Evolutionary conservation across 2,888 invertebrate genomes (phyloP), one percentile per base, ranked within the genome.

Genomic region (Corythucha ciliata): DNA sequence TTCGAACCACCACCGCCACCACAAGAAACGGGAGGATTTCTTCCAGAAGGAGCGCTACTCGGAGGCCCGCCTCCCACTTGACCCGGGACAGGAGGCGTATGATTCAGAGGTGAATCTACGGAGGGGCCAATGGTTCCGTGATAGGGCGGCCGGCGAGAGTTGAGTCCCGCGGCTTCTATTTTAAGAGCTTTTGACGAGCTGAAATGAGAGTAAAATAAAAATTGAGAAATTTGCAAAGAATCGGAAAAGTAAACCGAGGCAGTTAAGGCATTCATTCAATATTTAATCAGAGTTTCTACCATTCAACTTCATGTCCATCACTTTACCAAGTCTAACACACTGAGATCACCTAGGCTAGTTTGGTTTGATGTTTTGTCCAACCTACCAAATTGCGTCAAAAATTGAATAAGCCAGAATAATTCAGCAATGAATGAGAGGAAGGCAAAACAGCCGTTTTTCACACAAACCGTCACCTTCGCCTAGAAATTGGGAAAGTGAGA

Each of bases 121-220:
- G 53, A 41, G 16, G 42, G 51, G 12, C 48, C 52, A 24, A 42
- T 42, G 2, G 50, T 39, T 25, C 44, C 44, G 20, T 50, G 50
- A 32, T 52, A 46, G 22, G 52, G 41, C 12, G 32, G 45, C 18
- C 49, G 45, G 1, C 52, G 36, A 14, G 46, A 52, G 25, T 67
- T 68, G 60, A 70, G 69, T 57, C 74, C 76, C 40, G 75, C 74
- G 44, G 75, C 75, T 60, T 77, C 76, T 72, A 75, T 74, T 69
- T 76, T 77, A 59, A 76, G 64, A 58, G 71, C 69, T 66, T 76
- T 76, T 21, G 76, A 76, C 34, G 76, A 76, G 60, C 77, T 77
- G 68, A 65, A 59, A 58, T 36, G 56, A 8, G 7, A 7, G 16
- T 10, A 36, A 16, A 36, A 7, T 36, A 10, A 36, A 7, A 36